Evolutionary conservation across 1,140 invertebrate genomes (phyloP).

Genomic region (Nephila pilipes): DNA sequence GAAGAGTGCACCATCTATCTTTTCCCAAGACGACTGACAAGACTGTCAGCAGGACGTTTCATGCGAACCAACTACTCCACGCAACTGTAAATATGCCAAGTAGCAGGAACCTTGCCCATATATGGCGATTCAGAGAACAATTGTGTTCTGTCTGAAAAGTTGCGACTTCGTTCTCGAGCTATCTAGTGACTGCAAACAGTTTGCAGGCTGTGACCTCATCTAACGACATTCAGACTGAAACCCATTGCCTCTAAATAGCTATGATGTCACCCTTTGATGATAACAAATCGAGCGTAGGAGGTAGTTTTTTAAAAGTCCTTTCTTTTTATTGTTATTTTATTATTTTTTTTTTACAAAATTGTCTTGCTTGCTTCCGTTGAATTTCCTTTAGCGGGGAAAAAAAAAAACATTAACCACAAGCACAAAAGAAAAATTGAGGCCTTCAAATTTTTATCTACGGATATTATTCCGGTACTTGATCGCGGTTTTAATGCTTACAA

Average conservation of each 20-base stretch:
- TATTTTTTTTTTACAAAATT: neutral
- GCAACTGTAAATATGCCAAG: neutral
- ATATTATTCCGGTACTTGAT: neutral
- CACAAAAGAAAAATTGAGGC: neutral
- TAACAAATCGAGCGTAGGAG: constrained; percentile 16
- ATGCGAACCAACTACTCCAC: neutral
- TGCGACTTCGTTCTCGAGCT: neutral
- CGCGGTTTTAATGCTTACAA: neutral
- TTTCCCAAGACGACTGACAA: neutral
- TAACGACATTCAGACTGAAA: neutral
- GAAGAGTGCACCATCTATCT: neutral
- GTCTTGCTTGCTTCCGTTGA: neutral
- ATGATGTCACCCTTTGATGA: constrained; percentile 34
- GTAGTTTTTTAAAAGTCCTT: neutral
- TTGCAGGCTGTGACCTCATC: constrained; percentile 2
- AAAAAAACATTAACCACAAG: neutral
- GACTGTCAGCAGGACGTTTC: neutral
- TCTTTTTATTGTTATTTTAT: neutral
- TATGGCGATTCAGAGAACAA: constrained; percentile 12
- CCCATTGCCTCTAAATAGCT: constrained; percentile 8
- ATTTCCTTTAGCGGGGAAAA: neutral
- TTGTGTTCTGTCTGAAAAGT: neutral
- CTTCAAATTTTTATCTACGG: neutral
- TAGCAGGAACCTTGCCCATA: neutral
- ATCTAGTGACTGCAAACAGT: constrained; percentile 8